phyloP scores from a whole-genome alignment of 2,113 vertebrate genomes.

The Poicephalus meyeri region DNA sequence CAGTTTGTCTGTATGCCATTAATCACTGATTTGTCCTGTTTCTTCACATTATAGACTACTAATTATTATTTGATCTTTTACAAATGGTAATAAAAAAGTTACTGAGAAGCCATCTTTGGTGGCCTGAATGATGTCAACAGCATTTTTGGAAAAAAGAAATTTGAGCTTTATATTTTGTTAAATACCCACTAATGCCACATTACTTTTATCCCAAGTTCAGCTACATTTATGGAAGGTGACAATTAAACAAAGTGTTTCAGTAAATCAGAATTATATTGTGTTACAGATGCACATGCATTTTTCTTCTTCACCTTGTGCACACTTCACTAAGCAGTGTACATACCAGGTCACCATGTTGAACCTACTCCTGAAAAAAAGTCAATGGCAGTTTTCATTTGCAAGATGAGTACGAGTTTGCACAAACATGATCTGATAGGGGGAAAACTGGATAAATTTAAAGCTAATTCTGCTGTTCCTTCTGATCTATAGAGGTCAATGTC shows the following conservation, averaged over 20 bases:
- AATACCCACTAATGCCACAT: not conserved
- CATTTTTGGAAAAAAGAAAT: not conserved
- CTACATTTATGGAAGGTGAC: not conserved
- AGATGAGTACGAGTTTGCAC: not conserved
- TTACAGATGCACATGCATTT: not conserved
- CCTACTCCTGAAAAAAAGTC: not conserved
- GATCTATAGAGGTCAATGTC: not conserved
- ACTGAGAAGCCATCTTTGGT: not conserved
- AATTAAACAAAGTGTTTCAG: not conserved
- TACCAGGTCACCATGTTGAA: not conserved
- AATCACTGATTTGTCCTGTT: not conserved
- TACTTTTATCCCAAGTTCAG: not conserved
- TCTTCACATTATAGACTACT: not conserved
- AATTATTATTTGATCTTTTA: not conserved
- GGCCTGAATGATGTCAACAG: not conserved
- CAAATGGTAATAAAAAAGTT: not conserved
- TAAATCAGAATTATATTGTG: not conserved
- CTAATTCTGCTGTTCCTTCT: not conserved
- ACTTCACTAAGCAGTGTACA: not conserved
- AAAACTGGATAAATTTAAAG: not conserved
- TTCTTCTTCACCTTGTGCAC: not conserved
- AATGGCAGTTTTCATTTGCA: not conserved
- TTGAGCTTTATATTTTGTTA: not conserved
- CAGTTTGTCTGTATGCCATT: not conserved
- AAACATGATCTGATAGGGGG: not conserved